A percentile compares a stretch with the other conserved stretches of the same genome.
Evolutionary conservation across 2,888 invertebrate species (phyloP).

Genomic region (Cryptosula pallasiana): DNA sequence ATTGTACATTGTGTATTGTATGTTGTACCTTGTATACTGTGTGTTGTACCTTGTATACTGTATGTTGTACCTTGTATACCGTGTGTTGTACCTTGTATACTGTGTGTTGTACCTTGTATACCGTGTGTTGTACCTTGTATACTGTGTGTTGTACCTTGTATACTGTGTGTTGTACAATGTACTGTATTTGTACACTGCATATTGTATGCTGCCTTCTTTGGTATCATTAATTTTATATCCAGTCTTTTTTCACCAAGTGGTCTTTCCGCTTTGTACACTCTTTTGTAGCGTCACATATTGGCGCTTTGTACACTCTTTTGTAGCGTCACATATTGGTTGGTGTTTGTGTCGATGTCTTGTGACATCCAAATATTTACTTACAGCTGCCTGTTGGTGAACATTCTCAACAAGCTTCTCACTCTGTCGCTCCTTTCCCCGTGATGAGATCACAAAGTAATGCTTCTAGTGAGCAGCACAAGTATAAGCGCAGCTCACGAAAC

Average conservation of each 20-base stretch:
- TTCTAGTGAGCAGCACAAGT: conserved; percentile 15
- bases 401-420: neutral
- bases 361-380: neutral
- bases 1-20: no score
- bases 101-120: neutral
- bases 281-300: neutral
- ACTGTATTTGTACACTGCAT: neutral
- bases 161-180: neutral
- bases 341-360: neutral
- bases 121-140: neutral
- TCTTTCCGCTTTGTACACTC: neutral
- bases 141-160: neutral
- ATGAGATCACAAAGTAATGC: conserved; percentile 3
- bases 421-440: neutral
- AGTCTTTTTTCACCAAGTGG: neutral
- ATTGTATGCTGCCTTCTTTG: neutral
- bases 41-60: neutral
- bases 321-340: neutral
- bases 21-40: neutral
- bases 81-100: neutral
- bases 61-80: no score
- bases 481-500: conserved; percentile 72
- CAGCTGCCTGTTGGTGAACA: conserved; percentile 14
- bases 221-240: neutral
- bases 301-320: neutral